phyloP scores from a whole-genome alignment of 1,140 invertebrate genomes.

The Temnothorax curvispinosus region DNA sequence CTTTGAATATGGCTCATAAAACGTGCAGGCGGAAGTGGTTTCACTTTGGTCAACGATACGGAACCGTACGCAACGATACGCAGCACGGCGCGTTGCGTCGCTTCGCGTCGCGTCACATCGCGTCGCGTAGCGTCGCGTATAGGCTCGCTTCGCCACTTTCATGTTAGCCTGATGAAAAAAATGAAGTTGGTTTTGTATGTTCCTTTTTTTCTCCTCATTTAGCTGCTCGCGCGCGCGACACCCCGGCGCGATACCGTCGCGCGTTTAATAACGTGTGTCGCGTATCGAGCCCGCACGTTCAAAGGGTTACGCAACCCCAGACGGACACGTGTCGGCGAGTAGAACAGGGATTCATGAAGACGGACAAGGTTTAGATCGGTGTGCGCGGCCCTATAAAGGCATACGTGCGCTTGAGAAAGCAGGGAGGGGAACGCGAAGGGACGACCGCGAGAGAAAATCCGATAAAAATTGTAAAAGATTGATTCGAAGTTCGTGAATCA shows the following conservation, averaged over 20 bases:
- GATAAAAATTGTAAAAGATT: not conserved
- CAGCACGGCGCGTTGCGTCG: not conserved
- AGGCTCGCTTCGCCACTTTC: conserved; percentile 45
- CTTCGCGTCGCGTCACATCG: not conserved
- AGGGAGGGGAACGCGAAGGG: not conserved
- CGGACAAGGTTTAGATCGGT: conserved; percentile 37
- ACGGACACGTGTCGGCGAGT: conserved; percentile 78
- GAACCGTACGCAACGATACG: conserved; percentile 12
- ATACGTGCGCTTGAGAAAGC: not conserved
- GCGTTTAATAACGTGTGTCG: not conserved
- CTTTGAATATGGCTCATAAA: conserved; percentile 4
- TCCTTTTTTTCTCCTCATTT: conserved; percentile 66
- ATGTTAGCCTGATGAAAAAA: conserved; percentile 79
- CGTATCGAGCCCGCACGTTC: conserved; percentile 6
- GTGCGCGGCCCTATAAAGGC: conserved; percentile 9
- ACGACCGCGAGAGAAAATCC: not conserved
- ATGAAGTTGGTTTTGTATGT: conserved; percentile 78
- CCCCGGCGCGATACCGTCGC: not conserved
- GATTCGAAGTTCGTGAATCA: not conserved
- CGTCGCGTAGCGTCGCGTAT: not conserved
- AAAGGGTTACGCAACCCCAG: conserved; percentile 62
- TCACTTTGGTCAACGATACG: conserved; percentile 46
- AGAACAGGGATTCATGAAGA: conserved; percentile 76
- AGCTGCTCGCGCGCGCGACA: not conserved
- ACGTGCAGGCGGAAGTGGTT: conserved; percentile 49